Base-by-base conservation (phyloP, 2,113 vertebrate species). In the Pogonocichla stellata region DNA sequence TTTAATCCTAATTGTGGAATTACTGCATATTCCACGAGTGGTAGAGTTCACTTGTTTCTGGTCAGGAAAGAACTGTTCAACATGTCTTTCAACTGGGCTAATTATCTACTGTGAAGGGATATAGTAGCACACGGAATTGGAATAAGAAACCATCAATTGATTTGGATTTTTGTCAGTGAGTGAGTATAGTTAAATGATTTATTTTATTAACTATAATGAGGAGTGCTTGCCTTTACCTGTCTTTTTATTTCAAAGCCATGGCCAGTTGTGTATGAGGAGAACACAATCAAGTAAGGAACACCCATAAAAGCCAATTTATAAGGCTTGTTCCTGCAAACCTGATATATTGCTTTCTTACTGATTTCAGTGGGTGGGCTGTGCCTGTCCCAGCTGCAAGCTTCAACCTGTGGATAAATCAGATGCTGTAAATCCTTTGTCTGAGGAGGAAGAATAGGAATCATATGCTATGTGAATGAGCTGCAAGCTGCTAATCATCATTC, bases 401-500 rank as follows among this genome's bases (percentile, higher is more conserved):
- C 18, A 73, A 73, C 43, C 28, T 2, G 4, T 2, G 5, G 42
- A 78, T 72, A 93, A 86, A 74, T 83, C 60, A 66, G 56, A 60
- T 1, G 2, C 22, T 3, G 1, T 29, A 82, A 94, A 89, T 85
- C 45, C 69, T 69, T 91, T 79, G 43, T 84, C 36, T 87, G 29
- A 57, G 42, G 17, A 61, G 66, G 50, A 95, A 82, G 33, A 90
- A 66, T 51, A 80, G 24, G 19, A 80, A 86, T 25, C 0, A 0
- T 50, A 23, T 29, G 25, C 43, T 57, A 23, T 69, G 31, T 86
- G 71, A 93, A 91, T 23, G 25, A 82, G 26, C 43, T 80, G 38
- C 50, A 77, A 79, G 23, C 12, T 80, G 26, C 19, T 90, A 70
- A 90, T 85, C 74, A 58, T 50, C 47, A 71, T 92, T 80, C 60